Evolutionary conservation across 1,140 invertebrate species (phyloP), one percentile per base, ranked within the genome.

Genomic region (Heliconius hermathena): DNA sequence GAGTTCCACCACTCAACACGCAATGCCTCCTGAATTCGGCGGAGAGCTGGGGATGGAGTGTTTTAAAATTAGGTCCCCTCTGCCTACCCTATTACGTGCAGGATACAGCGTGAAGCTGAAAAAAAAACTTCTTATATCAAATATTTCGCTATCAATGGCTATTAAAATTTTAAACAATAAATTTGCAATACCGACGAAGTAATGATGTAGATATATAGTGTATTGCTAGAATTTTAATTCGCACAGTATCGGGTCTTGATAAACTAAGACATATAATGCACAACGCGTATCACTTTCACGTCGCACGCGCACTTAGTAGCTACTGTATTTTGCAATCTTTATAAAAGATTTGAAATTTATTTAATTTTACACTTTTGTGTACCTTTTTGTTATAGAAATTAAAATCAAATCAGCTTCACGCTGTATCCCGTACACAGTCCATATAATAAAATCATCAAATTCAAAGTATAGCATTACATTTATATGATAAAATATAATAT

Each of bases 231-330:
- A 66, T 26, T 66, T 66, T 66, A 66, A 66, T 29, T 66, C 29
- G 22, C 11, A 66, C 60, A 60, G 26, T 36, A 66, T 73, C 73
- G 26, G 54, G 38, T 79, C 41, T 36, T 75, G 73, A 79, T 79
- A 80, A 80, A 78, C 29, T 70, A 78, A 74, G 71, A 77, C 79
- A 75, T 76, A 77, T 78, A 84, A 91, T 90, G 82, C 87, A 57
- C 49, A 70, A 73, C 85, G 83, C 88, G 89, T 86, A 75, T 83
- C 77, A 88, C 90, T 91, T 91, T 91, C 90, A 81, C 89, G 73
- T 26, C 80, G 81, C 84, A 85, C 87, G 84, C 85, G 83, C 78
- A 80, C 73, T 49, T 60, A 38, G 74, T 66, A 29, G 26, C 60
- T 73, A 81, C 52, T 83, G 82, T 82, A 83, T 81, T 82, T 78